These are phyloP conservation scores for Trimorus sp. DNA, from an alignment of 2,888 invertebrate genomes.

Conservation along the genomic window DNA sequence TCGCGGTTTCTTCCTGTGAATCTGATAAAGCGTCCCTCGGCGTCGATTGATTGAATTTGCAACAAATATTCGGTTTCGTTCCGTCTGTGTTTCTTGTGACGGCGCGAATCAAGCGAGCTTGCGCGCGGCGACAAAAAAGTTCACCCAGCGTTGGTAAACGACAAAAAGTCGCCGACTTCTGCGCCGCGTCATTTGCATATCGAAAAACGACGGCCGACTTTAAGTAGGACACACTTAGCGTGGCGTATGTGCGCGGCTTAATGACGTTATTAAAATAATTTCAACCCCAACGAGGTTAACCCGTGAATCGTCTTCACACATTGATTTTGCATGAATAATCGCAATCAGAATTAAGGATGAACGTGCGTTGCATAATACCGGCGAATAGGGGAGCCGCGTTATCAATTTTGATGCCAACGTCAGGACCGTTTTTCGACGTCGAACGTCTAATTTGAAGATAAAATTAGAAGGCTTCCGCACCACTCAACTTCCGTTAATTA, in stretches of 20 bases:
- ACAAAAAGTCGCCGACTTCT: slow-evolving; percentile 46
- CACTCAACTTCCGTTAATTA: no score
- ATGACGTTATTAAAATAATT: slow-evolving; percentile 61
- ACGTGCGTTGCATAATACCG: slow-evolving; percentile 39
- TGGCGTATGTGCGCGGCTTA: slow-evolving; percentile 31
- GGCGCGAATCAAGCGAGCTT: slow-evolving; percentile 25
- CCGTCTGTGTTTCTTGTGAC: slow-evolving; percentile 5
- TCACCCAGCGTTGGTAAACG: slow-evolving; percentile 43
- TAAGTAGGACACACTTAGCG: slow-evolving; percentile 37
- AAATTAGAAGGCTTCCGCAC: no score
- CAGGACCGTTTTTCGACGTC: no score
- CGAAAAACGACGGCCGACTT: slow-evolving; percentile 44
- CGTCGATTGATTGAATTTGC: slow-evolving; percentile 23
- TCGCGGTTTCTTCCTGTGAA: slow-evolving; percentile 14
- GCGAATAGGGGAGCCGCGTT: neutral
- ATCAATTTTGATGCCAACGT: slow-evolving; percentile 1
- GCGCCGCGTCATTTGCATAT: slow-evolving; percentile 53
- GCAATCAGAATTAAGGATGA: slow-evolving; percentile 49
- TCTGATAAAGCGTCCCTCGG: slow-evolving; percentile 4
- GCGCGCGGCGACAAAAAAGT: slow-evolving; percentile 38
- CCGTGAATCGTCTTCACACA: slow-evolving; percentile 41
- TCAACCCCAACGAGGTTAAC: slow-evolving; percentile 24
- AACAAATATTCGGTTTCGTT: slow-evolving; percentile 10
- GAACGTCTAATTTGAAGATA: no score
- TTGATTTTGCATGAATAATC: slow-evolving; percentile 57